Base-by-base conservation (phyloP, 2,888 invertebrate species). In the Labia minor region DNA sequence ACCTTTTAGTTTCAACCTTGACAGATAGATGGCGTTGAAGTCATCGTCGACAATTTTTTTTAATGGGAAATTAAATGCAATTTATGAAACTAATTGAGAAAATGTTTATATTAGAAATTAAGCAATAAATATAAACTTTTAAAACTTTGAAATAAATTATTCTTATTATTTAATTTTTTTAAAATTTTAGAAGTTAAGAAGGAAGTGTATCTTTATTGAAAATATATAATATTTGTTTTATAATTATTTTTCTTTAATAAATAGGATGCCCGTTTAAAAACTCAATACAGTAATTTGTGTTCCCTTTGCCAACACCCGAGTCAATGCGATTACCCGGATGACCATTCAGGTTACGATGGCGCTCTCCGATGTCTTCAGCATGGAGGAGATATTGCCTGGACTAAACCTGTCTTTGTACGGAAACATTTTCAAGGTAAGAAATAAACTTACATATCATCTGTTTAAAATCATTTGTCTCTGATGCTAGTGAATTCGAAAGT, bases 291-390 rank as follows among this genome's bases (percentile, higher is more conserved):
- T n/a, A 88, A 88, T 73, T 79, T 92, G 70, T 92, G 92, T 74
- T 82, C 85, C 0, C 79, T 90, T 61, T 92, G 92, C 74, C 87
- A 89, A 74, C 83, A 89, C 71, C 90, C 91, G 0, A 82, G 82
- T 6, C 81, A 82, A 72, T 92, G 92, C 74, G 85, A 90, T 76
- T 89, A 89, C 71, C 90, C 91, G 0, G 95, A 95, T 76, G 85
- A 84, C 65, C 92, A 83, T 77, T 90, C 92, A 18, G 93, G 94
- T 1, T 92, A 93, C 75, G 89, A 90, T 70, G 95, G 95, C 0
- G 91, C 93, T 0, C 79, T 94, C 63, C 81, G 87, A 21, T 95
- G 95, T 76, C 78, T 95, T 68, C 86, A 88, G 72, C 88, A 90
- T 71, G 86, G 86, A 1, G 94, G 93, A 0, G 86, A 94, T 72